Percentiles rank a stretch among this genome's conserved stretches.
phyloP scores from a whole-genome alignment of 2,113 vertebrate species.

The Actenoides hombroni region DNA sequence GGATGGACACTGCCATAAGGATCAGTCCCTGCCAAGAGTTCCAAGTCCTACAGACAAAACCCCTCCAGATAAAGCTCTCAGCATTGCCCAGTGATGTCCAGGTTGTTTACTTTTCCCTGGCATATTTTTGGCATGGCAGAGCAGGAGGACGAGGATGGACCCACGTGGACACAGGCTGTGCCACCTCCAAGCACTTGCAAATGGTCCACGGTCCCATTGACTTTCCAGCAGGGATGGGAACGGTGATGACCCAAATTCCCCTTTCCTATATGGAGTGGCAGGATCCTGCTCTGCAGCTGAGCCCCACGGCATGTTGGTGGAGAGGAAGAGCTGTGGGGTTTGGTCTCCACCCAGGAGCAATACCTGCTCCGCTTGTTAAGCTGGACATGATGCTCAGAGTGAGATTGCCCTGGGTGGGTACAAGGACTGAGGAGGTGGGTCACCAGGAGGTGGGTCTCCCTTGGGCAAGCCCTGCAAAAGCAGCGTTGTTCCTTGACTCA shows the following conservation, averaged over 20 bases:
- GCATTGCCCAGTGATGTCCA: neutral
- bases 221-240: neutral
- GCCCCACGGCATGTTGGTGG: accelerated
- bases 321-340: neutral
- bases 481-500: neutral
- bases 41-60: neutral
- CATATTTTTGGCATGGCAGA: neutral
- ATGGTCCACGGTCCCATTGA: too few species aligned
- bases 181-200: neutral
- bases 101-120: neutral
- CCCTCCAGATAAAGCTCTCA: neutral
- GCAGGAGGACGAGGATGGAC: neutral
- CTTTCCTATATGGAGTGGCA: neutral
- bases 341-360: neutral
- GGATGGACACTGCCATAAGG: neutral
- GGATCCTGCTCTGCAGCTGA: neutral
- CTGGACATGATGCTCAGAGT: neutral
- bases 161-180: accelerated
- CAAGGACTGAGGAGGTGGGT: neutral
- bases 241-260: neutral
- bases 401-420: neutral
- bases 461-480: neutral
- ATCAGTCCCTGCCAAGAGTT: neutral
- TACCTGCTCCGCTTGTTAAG: neutral
- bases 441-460: neutral